phyloP scores from a whole-genome alignment of 2,888 invertebrate genomes.

The Reticulitermes lucifugus region DNA sequence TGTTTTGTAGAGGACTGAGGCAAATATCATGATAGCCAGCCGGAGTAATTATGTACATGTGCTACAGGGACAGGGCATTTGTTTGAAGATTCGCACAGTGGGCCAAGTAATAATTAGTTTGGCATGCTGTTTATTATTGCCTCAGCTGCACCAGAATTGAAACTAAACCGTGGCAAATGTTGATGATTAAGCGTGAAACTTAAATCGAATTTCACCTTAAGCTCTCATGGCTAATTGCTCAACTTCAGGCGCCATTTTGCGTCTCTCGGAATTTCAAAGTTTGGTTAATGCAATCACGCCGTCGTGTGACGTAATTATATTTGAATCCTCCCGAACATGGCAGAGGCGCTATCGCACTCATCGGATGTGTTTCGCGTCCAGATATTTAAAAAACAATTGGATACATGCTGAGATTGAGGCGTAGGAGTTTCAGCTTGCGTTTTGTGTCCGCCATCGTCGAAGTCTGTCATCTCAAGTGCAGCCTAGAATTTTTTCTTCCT shows the following conservation, averaged over 20 bases:
- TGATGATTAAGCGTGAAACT: not conserved
- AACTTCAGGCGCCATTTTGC: not conserved
- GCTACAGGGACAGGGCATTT: no score
- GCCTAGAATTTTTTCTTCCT: no score
- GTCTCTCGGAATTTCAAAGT: slow-evolving; percentile 8
- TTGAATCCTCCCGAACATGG: not conserved
- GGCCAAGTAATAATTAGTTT: not conserved
- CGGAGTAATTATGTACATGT: no score
- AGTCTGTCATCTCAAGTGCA: no score
- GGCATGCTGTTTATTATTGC: not conserved
- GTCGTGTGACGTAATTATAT: slow-evolving; percentile 4
- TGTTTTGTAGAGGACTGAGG: not conserved
- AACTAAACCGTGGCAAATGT: not conserved
- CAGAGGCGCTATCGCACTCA: not conserved
- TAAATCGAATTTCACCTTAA: not conserved
- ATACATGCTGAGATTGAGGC: no score
- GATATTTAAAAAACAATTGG: no score
- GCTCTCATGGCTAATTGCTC: slow-evolving; percentile 12
- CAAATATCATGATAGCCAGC: not conserved
- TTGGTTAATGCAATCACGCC: slow-evolving; percentile 17
- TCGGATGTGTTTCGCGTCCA: not conserved
- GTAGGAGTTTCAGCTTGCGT: no score
- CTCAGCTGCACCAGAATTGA: not conserved
- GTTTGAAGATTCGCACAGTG: no score
- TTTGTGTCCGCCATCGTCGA: no score